Conservation (phyloP, 2,113 vertebrate species). For the Rhegmatorhina hoffmannsi region DNA sequence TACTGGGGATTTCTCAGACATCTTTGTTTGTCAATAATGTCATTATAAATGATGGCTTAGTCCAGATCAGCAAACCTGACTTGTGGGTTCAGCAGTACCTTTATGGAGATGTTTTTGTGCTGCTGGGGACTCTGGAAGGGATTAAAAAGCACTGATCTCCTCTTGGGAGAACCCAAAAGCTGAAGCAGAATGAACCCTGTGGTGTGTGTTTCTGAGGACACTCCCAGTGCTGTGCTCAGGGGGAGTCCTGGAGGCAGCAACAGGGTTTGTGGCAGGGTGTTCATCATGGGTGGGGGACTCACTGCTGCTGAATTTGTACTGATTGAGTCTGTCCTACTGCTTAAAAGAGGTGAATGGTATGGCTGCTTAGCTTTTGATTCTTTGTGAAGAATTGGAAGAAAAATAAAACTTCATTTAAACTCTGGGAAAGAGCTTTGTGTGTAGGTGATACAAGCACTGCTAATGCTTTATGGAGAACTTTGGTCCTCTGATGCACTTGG, state of each 20-base stretch:
- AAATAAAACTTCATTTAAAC: not conserved
- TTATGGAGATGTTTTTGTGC: not conserved
- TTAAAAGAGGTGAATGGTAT: not conserved
- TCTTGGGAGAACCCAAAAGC: not conserved
- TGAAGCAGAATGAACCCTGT: not conserved
- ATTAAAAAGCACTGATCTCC: not conserved
- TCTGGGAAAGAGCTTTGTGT: not conserved
- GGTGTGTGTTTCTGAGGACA: not conserved
- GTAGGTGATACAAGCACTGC: not conserved
- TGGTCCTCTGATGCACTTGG: not conserved
- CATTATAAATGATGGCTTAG: not conserved
- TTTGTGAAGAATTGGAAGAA: not conserved
- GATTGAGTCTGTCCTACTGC: not conserved
- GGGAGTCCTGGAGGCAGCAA: not conserved
- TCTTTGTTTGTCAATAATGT: not conserved
- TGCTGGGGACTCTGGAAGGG: not conserved
- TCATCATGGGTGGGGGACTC: not conserved
- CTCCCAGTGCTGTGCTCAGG: not conserved
- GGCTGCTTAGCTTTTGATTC: not conserved
- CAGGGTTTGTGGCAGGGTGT: not conserved
- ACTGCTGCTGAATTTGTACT: not conserved
- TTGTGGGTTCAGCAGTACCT: not conserved
- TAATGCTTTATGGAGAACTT: not conserved
- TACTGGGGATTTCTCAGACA: accelerated
- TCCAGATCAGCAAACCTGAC: not conserved